phyloP scores from a whole-genome alignment of 1,140 invertebrate genomes.

The Pissodes strobi region DNA sequence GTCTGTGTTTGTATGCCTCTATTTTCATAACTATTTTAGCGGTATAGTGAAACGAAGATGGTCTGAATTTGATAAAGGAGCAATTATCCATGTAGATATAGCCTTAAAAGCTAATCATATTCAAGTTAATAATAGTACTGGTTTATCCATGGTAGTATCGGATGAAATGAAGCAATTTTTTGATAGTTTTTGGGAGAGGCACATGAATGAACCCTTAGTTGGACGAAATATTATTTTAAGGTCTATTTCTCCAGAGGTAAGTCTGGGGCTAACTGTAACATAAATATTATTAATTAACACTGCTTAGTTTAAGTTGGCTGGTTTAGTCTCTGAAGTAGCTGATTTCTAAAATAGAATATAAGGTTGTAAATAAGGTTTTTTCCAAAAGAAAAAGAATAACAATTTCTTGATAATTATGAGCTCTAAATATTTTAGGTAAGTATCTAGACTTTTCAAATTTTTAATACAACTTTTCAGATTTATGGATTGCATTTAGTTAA shows the following conservation, averaged over 20 bases:
- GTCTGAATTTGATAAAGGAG: constrained; percentile 64
- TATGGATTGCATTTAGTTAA: constrained; percentile 89
- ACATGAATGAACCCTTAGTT: constrained; percentile 66
- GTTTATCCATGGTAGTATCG: constrained; percentile 63
- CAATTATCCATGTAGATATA: constrained; percentile 71
- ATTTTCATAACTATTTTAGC: constrained; percentile 57
- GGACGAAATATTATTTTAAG: constrained; percentile 79
- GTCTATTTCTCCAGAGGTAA: constrained; percentile 83
- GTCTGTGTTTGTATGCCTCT: neutral
- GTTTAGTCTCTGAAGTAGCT: too few relatives aligned
- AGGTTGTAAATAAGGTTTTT: too few relatives aligned
- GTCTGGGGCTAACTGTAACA: too few relatives aligned
- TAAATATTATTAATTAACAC: constrained; percentile 18
- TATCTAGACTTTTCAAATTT: too few relatives aligned
- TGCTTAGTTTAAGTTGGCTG: too few relatives aligned
- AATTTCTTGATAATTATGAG: too few relatives aligned
- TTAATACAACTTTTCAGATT: constrained; percentile 74
- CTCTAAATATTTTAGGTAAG: too few relatives aligned
- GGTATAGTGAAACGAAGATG: constrained; percentile 77
- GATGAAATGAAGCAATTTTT: constrained; percentile 77
- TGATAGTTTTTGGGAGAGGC: constrained; percentile 72
- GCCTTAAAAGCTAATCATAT: constrained; percentile 76
- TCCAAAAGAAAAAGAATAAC: too few relatives aligned
- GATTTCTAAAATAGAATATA: too few relatives aligned
- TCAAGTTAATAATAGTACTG: constrained; percentile 72